Evolutionary conservation across 1,140 invertebrate species (phyloP).

Genomic region (Trissolcus basalis): DNA sequence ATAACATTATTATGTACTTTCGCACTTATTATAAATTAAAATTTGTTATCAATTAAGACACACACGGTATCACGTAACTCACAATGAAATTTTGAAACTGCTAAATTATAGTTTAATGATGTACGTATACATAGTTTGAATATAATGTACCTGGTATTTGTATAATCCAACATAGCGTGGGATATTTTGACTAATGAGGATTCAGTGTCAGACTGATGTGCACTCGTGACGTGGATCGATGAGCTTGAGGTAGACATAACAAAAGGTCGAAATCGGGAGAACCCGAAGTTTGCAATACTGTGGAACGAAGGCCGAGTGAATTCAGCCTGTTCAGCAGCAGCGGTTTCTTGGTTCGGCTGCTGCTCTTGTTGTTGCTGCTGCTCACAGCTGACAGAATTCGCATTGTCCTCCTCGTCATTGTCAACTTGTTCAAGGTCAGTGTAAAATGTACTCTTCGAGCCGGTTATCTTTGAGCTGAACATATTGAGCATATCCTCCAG

Average conservation of each 20-base stretch:
- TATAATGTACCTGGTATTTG: constrained; percentile 66
- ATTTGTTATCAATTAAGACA: too few species aligned
- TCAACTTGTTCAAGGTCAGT: constrained; percentile 66
- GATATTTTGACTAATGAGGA: constrained; percentile 69
- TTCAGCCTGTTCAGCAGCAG: constrained; percentile 59
- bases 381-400: constrained; percentile 8
- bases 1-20: too few species aligned
- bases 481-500: constrained; percentile 65
- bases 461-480: constrained; percentile 70
- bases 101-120: too few species aligned
- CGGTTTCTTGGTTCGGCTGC: constrained; percentile 67
- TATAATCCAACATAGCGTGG: constrained; percentile 71
- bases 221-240: constrained; percentile 54
- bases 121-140: not conserved
- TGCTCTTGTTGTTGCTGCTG: constrained; percentile 67
- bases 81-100: too few species aligned
- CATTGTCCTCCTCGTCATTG: constrained; percentile 41
- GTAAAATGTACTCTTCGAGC: constrained; percentile 71
- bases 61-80: too few species aligned
- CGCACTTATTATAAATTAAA: too few species aligned
- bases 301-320: constrained; percentile 69
- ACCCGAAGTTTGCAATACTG: constrained; percentile 70
- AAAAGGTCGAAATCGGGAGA: constrained; percentile 71
- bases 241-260: constrained; percentile 70
- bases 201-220: constrained; percentile 64